Percentiles rank a stretch among this genome's conserved stretches.
Conservation (phyloP, 92 coral and sea anemone species). For the Nematostella vectensis region DNA sequence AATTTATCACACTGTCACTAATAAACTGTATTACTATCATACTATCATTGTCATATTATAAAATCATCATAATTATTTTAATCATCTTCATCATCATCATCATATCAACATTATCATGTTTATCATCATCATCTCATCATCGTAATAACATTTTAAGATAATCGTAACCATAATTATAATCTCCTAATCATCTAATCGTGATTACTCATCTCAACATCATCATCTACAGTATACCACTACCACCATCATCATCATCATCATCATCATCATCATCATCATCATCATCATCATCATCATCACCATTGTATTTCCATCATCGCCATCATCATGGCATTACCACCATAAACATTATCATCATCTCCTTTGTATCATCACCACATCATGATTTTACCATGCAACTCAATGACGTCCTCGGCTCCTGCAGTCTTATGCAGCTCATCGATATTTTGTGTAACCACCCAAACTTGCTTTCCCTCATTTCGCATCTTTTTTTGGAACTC, state of each 20-base stretch:
- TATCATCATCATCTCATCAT: too few species aligned
- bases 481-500: constrained; percentile 69
- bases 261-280: constrained; percentile 1
- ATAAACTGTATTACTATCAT: too few species aligned
- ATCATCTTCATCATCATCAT: too few species aligned
- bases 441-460: constrained; percentile 90
- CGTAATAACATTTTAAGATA: too few species aligned
- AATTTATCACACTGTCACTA: too few species aligned
- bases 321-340: too few species aligned
- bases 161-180: neutral
- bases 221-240: neutral
- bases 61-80: too few species aligned
- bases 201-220: neutral
- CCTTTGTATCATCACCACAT: too few species aligned
- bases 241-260: neutral
- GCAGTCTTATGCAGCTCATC: constrained; percentile 90
- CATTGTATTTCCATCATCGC: neutral
- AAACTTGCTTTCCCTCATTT: constrained; percentile 48
- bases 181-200: neutral
- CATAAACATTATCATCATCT: neutral
- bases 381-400: constrained; percentile 83
- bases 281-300: neutral
- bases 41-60: too few species aligned
- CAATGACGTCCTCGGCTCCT: constrained; percentile 81
- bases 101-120: too few species aligned